Conservation (phyloP, 2,113 vertebrate species). For the Heterochromis multidens region DNA sequence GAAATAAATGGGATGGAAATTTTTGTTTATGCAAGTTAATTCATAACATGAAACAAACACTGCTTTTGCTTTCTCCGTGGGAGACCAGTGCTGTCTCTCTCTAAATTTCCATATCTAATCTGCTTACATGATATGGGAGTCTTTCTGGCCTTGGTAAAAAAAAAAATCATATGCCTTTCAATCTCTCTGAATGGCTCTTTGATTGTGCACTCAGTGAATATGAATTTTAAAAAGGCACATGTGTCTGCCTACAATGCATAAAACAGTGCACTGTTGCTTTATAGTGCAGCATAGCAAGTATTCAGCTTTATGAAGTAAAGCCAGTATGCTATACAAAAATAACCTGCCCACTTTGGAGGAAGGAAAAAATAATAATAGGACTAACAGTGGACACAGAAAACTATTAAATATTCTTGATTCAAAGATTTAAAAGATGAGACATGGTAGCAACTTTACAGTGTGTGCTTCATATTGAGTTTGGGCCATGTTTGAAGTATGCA, state of each 20-base stretch:
- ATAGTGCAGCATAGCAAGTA: neutral
- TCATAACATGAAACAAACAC: conserved; percentile 4
- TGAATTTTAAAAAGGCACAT: conserved; percentile 52
- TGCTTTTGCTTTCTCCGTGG: conserved; percentile 12
- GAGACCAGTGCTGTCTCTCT: conserved; percentile 16
- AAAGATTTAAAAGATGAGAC: neutral
- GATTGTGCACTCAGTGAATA: conserved; percentile 40
- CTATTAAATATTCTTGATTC: neutral
- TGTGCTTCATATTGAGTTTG: neutral
- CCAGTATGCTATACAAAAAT: neutral
- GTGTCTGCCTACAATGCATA: conserved; percentile 2
- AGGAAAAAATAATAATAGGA: neutral
- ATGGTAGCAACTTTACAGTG: neutral
- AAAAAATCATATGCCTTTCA: conserved; percentile 1
- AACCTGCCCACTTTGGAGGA: neutral
- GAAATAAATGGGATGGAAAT: conserved; percentile 22
- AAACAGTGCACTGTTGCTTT: neutral
- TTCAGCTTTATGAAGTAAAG: neutral
- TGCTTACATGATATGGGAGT: conserved; percentile 41
- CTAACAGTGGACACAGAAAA: neutral
- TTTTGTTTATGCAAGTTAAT: conserved; percentile 29
- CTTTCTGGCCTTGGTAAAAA: conserved; percentile 9
- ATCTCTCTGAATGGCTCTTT: conserved; percentile 37
- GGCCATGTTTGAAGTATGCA: neutral
- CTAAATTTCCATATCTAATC: conserved; percentile 59